Percentiles rank a stretch among this genome's conserved stretches.
phyloP scores from a whole-genome alignment of 2,888 invertebrate genomes.

The Hydroisotoma schaefferi region DNA sequence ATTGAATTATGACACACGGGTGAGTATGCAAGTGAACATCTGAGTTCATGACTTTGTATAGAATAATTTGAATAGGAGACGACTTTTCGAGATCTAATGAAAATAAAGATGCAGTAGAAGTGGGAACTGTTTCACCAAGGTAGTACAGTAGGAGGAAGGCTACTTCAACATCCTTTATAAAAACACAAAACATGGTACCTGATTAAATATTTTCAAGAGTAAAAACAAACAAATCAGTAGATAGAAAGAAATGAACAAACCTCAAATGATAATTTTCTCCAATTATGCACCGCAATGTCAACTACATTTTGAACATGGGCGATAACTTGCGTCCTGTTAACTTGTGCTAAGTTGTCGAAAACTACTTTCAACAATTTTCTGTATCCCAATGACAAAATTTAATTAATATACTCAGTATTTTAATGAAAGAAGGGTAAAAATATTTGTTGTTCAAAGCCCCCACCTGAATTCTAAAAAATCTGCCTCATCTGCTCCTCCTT shows the following conservation, averaged over 20 bases:
- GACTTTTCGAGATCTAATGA: slow-evolving; percentile 31
- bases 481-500: slow-evolving; percentile 58
- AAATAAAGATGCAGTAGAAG: slow-evolving; percentile 27
- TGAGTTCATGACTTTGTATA: slow-evolving; percentile 54
- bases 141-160: slow-evolving; percentile 56
- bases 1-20: slow-evolving; percentile 55
- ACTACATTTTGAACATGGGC: slow-evolving; percentile 53
- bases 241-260: slow-evolving; percentile 18
- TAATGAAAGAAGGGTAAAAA: slow-evolving; percentile 6
- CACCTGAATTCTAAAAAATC: slow-evolving; percentile 56
- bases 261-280: slow-evolving; percentile 53
- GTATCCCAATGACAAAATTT: slow-evolving; percentile 6
- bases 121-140: slow-evolving; percentile 54
- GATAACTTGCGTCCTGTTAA: slow-evolving; percentile 55
- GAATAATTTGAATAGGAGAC: slow-evolving; percentile 52
- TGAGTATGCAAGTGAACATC: slow-evolving; percentile 55
- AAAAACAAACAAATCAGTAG: background rate
- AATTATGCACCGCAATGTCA: slow-evolving; percentile 52
- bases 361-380: slow-evolving; percentile 57
- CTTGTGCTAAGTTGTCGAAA: slow-evolving; percentile 56
- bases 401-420: slow-evolving; percentile 7
- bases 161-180: slow-evolving; percentile 54
- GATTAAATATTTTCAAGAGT: slow-evolving; percentile 1
- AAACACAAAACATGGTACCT: background rate
- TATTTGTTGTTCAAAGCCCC: background rate